Percentiles rank a stretch among this genome's conserved stretches.
These are phyloP conservation scores for Drosophila planitibia DNA, from an alignment of 2,888 invertebrate species.

Conservation along the genomic window DNA sequence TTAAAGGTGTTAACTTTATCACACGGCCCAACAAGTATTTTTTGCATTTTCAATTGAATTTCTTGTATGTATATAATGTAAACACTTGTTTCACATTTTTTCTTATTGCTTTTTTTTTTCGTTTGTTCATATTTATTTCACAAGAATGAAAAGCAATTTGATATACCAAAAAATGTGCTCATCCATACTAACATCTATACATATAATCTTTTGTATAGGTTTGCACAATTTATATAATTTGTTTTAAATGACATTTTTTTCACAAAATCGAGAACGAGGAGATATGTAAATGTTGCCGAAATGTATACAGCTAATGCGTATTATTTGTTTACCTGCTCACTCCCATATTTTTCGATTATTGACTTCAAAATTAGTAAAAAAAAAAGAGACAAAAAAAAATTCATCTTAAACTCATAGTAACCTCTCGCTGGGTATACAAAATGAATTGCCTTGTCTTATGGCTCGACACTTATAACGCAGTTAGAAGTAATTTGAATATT, in stretches of 20 bases:
- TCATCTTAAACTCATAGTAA: background rate
- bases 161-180: constrained; percentile 46
- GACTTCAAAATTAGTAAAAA: background rate
- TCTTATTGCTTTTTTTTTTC: background rate
- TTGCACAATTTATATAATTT: constrained; percentile 62
- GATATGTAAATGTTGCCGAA: background rate
- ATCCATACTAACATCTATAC: background rate
- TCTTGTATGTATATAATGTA: constrained; percentile 50
- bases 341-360: background rate
- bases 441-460: constrained; percentile 35
- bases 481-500: constrained; percentile 26
- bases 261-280: constrained; percentile 5
- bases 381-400: background rate
- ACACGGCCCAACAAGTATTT: constrained; percentile 30
- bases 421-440: background rate
- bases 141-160: constrained; percentile 67
- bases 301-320: background rate
- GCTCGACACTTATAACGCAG: constrained; percentile 60
- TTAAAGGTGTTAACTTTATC: constrained; percentile 81
- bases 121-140: constrained; percentile 33
- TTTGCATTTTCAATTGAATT: constrained; percentile 45
- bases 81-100: constrained; percentile 66
- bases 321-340: background rate
- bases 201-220: constrained; percentile 28
- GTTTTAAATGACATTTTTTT: constrained; percentile 48